These are phyloP conservation scores for Pollenia labialis DNA, from an alignment of 2,888 invertebrate species.

Conservation along the genomic window DNA sequence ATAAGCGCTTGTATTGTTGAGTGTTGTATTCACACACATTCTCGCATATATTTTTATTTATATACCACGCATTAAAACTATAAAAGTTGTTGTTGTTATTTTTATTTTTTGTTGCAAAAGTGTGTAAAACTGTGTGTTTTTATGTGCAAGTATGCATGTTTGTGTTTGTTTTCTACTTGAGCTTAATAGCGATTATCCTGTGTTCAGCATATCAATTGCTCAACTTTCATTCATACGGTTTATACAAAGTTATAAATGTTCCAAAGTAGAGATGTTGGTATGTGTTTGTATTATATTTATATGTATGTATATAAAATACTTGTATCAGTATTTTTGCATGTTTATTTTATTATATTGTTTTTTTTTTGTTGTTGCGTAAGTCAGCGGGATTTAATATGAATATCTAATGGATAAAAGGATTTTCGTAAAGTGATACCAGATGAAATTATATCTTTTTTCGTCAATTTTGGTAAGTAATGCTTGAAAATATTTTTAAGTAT, in stretches of 20 bases:
- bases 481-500: not conserved
- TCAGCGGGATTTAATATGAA: constrained; percentile 69
- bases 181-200: constrained; percentile 71
- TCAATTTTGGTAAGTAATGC: not conserved
- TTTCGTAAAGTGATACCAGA: constrained; percentile 59
- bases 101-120: constrained; percentile 42
- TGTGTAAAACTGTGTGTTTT: constrained; percentile 4
- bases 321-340: constrained; percentile 66
- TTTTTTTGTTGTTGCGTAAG: constrained; percentile 53
- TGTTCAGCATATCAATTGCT: constrained; percentile 73
- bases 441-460: constrained; percentile 22
- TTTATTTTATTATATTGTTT: constrained; percentile 38
- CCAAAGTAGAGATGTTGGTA: not conserved
- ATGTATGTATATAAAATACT: constrained; percentile 30
- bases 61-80: constrained; percentile 64
- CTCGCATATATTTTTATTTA: constrained; percentile 44
- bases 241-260: too few species aligned
- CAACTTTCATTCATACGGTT: constrained; percentile 38
- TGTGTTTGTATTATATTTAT: constrained; percentile 15
- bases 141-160: constrained; percentile 15
- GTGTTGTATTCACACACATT: not conserved
- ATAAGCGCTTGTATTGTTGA: not conserved
- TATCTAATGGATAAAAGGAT: constrained; percentile 70
- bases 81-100: constrained; percentile 57
- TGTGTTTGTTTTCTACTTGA: constrained; percentile 58